Evolutionary conservation across 2,888 invertebrate species (phyloP), one percentile per base, ranked within the genome.

Genomic region (Idaea straminata): DNA sequence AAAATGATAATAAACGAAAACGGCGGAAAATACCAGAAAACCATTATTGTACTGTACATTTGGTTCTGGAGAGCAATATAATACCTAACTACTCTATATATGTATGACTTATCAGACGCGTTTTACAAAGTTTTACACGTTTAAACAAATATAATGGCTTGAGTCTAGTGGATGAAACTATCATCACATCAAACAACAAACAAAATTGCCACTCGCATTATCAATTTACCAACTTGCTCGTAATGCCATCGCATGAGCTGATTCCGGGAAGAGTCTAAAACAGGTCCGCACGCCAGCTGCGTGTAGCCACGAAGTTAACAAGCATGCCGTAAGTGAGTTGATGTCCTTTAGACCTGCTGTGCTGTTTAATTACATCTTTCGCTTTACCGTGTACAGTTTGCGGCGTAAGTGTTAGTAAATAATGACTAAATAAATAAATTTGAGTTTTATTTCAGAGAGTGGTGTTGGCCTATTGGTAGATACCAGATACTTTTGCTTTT

Each of bases 281-380:
- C 47, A 47, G 47, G 47, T 47, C 47, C 10, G 47, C 7, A 47
- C 47, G 47, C 47, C 47, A 47, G 47, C 47, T 47, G 47, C 47
- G 47, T 13, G 25, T 5, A 36, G 5, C 6, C 47, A 47, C 47
- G 47, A 7, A 47, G 13, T 36, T 7, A 7, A 38, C 61, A 61
- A 60, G 66, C 69, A n/a, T n/a, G n/a, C n/a, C 69, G 70, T 67
- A 64, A 71, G 71, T 62, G 66, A 67, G 63, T 63, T 57, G 67
- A 65, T 36, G 77, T 69, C 77, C 76, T 78, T 75, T 73, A 67
- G 64, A 64, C 47, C 13, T 13, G 47, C 47, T 47, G 4, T 57
- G 62, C 34, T 59, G 61, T 62, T 65, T 70, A 76, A 75, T 73
- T 69, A 69, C 35, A 15, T 72, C 73, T 75, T 75, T 75, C 74